Percentiles rank a stretch among this genome's conserved stretches.
These are phyloP conservation scores for Ectemnius lituratus DNA, from an alignment of 2,888 invertebrate genomes.

Conservation along the genomic window DNA sequence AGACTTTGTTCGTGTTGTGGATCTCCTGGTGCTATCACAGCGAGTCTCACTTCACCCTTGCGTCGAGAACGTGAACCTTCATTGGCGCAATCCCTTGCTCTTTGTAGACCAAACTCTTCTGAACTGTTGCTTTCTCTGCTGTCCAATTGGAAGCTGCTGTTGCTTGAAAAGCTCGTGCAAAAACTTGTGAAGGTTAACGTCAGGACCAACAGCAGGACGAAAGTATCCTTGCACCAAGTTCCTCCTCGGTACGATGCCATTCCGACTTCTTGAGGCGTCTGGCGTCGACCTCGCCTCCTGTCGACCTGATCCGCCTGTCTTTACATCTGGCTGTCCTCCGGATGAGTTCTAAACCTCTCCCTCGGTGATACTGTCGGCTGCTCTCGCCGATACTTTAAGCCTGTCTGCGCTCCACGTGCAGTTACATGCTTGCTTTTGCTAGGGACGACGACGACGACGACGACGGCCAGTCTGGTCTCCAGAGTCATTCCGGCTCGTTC, in stretches of 20 bases:
- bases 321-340: too few species aligned
- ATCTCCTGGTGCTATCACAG: slow-evolving; percentile 83
- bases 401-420: too few species aligned
- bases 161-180: slow-evolving; percentile 26
- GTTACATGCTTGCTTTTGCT: too few species aligned
- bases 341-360: too few species aligned
- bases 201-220: slow-evolving; percentile 26
- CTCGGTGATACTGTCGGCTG: too few species aligned
- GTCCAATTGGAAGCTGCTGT: background rate
- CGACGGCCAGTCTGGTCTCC: background rate
- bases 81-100: slow-evolving; percentile 29
- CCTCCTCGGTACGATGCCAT: slow-evolving; percentile 9
- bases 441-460: background rate
- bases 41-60: slow-evolving; percentile 79
- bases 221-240: slow-evolving; percentile 15
- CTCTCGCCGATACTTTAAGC: too few species aligned
- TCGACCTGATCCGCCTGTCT: too few species aligned
- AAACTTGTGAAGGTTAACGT: slow-evolving; percentile 38
- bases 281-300: too few species aligned
- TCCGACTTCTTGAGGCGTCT: background rate
- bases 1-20: slow-evolving; percentile 83
- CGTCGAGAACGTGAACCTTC: slow-evolving; percentile 5
- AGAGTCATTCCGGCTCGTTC: background rate
- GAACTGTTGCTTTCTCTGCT: background rate
- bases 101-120: background rate